These are phyloP conservation scores for Frankliniella intonsa DNA, from an alignment of 2,888 invertebrate species.

Conservation along the genomic window DNA sequence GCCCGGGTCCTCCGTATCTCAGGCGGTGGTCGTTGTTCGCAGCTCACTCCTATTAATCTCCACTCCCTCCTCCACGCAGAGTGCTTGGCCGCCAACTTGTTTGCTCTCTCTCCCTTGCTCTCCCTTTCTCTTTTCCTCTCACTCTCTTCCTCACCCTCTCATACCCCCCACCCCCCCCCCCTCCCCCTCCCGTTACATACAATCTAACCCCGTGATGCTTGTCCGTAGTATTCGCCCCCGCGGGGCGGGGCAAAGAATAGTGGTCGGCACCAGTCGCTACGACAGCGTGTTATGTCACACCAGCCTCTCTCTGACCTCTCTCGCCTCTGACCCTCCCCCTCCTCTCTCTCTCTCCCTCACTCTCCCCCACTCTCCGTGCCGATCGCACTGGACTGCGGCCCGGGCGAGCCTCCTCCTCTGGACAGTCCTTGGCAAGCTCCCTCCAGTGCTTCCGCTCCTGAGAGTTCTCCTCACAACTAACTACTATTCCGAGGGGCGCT, in stretches of 20 bases:
- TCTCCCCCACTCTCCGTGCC: neutral
- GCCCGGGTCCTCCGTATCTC: neutral
- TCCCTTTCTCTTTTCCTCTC: neutral
- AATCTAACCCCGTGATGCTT: too few species aligned
- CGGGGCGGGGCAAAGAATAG: too few species aligned
- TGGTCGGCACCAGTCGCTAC: too few species aligned
- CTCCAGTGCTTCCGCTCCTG: neutral
- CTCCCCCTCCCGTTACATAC: too few species aligned
- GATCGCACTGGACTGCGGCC: neutral
- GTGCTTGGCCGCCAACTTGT: neutral
- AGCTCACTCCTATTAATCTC: constrained; percentile 26
- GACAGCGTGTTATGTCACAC: too few species aligned
- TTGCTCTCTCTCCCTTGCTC: neutral
- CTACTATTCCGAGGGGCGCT: constrained; percentile 6
- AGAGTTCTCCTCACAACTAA: neutral
- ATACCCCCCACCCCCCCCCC: too few species aligned
- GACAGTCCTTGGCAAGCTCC: neutral
- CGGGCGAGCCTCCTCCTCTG: neutral
- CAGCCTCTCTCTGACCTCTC: too few species aligned
- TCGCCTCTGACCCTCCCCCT: too few species aligned
- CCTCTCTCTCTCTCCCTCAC: too few species aligned
- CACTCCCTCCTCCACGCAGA: neutral
- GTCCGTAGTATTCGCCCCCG: too few species aligned
- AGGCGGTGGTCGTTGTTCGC: constrained; percentile 15
- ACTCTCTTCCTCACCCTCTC: too few species aligned